Evolutionary conservation across 2,888 invertebrate genomes (phyloP).

Genomic region (Carabus problematicus): DNA sequence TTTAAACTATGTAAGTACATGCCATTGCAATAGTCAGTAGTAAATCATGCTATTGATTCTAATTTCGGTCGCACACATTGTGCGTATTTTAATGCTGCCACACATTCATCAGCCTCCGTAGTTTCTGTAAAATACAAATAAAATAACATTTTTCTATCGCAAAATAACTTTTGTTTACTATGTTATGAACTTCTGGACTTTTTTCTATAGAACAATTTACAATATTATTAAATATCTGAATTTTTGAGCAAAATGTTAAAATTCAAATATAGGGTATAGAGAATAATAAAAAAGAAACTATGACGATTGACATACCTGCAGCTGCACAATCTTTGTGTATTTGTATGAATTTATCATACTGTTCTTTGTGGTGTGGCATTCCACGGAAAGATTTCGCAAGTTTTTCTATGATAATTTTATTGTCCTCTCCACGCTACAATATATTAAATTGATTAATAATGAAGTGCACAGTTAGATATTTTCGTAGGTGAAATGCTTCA

Average conservation of each 20-base stretch:
- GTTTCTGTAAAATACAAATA: conserved; percentile 18
- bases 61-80: conserved; percentile 14
- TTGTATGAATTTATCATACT: conserved; percentile 8
- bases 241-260: background rate
- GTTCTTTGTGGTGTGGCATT: conserved; percentile 7
- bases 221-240: background rate
- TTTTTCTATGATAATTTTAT: conserved; percentile 18
- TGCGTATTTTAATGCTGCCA: conserved; percentile 17
- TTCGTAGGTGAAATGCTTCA: no score
- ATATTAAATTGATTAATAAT: no score
- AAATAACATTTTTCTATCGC: background rate
- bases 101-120: conserved; percentile 21
- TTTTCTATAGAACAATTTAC: background rate
- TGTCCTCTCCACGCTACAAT: conserved; percentile 22
- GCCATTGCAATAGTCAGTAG: no score
- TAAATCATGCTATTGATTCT: no score
- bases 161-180: background rate
- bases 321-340: conserved; percentile 19
- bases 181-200: background rate
- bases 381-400: conserved; percentile 5
- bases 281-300: background rate
- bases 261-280: background rate
- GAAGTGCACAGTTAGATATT: no score
- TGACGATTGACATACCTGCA: conserved; percentile 13
- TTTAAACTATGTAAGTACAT: no score